Percentiles rank a stretch among this genome's conserved stretches.
Evolutionary conservation across 2,797 vertebrate species (phyloP).

Genomic region (Catostomus latipinnis): DNA sequence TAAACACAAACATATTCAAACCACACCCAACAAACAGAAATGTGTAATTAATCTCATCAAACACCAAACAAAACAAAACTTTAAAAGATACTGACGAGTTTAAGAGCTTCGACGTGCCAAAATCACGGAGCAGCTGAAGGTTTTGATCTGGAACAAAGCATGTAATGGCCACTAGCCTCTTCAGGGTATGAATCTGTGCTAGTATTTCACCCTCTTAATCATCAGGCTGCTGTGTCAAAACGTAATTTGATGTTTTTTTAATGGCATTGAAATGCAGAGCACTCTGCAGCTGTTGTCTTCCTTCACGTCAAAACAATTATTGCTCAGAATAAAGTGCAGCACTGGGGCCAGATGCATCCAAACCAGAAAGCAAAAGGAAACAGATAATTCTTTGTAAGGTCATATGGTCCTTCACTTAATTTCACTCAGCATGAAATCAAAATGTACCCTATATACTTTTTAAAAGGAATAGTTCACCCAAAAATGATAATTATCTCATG

Average conservation of each 20-base stretch:
- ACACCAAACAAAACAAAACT: not conserved
- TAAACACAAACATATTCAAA: not conserved
- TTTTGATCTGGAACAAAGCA: not conserved
- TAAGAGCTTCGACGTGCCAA: not conserved
- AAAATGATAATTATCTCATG: too few relatives aligned
- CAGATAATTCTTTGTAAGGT: not conserved
- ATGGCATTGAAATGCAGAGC: constrained; percentile 28
- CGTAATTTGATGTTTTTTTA: constrained; percentile 24
- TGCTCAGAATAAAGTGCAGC: not conserved
- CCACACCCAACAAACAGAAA: not conserved
- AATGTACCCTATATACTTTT: too few relatives aligned
- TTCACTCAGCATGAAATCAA: not conserved
- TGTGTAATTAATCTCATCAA: constrained; percentile 7
- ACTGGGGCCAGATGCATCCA: not conserved
- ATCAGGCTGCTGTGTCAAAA: constrained; percentile 13
- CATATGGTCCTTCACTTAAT: not conserved
- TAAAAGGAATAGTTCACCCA: too few relatives aligned
- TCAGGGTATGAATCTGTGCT: not conserved
- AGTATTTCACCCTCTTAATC: not conserved
- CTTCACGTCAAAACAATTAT: constrained; percentile 26
- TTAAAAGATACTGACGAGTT: not conserved
- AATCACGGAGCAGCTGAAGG: not conserved
- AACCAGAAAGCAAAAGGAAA: not conserved
- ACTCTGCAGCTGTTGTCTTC: constrained; percentile 25
- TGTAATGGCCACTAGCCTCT: not conserved